Evolutionary conservation across 2,797 vertebrate genomes (phyloP).

Genomic region (Sebastes kiyomatsui): DNA sequence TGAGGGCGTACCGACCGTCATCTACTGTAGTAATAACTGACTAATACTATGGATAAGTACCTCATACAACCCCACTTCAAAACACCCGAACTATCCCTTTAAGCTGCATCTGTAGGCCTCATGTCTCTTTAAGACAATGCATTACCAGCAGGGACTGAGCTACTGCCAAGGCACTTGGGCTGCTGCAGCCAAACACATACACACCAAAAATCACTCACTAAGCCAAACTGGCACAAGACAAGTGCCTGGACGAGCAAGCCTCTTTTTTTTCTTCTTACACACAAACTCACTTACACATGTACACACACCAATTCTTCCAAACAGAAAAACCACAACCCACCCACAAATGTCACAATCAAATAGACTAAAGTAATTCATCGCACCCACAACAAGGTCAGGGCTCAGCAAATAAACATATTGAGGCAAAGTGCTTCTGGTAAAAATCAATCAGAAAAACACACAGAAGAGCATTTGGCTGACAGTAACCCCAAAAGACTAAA

Average conservation of each 20-base stretch:
- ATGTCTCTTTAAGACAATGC: slow-evolving; percentile 75
- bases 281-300: not conserved
- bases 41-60: not conserved
- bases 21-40: not conserved
- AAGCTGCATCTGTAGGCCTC: slow-evolving; percentile 55
- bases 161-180: slow-evolving; percentile 63
- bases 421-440: slow-evolving; percentile 29
- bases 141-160: slow-evolving; percentile 68
- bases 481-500: not conserved
- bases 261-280: not conserved
- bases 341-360: slow-evolving; percentile 62
- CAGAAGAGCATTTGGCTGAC: not conserved
- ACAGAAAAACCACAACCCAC: slow-evolving; percentile 46
- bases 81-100: not conserved
- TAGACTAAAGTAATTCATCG: slow-evolving; percentile 42
- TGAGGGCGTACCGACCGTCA: not conserved
- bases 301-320: slow-evolving; percentile 8
- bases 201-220: slow-evolving; percentile 39
- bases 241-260: slow-evolving; percentile 39
- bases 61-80: not conserved
- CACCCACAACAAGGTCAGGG: slow-evolving; percentile 55
- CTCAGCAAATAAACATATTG: slow-evolving; percentile 40
- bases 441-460: slow-evolving; percentile 34
- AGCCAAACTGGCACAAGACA: slow-evolving; percentile 70
- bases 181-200: slow-evolving; percentile 65